Percentiles rank a stretch among this genome's conserved stretches.
Evolutionary conservation across 1,140 invertebrate genomes (phyloP).

Genomic region (Dendroctonus ponderosae): DNA sequence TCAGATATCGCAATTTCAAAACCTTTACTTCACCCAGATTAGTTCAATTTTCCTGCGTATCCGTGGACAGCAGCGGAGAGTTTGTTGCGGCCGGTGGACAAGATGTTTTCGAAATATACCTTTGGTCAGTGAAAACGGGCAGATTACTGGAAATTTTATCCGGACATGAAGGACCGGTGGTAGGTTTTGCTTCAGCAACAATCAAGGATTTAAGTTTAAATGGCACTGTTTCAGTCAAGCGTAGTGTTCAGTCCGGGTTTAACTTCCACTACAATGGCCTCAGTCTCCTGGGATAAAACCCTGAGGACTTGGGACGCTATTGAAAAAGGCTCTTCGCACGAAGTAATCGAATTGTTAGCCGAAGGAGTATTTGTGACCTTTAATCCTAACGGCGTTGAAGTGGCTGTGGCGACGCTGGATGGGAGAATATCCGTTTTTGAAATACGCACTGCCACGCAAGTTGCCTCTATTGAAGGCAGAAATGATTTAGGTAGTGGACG

Average conservation of each 20-base stretch:
- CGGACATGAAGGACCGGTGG: conserved; percentile 91
- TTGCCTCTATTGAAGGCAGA: conserved; percentile 79
- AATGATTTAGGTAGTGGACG: conserved; percentile 84
- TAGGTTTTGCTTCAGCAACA: conserved; percentile 52
- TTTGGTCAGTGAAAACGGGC: conserved; percentile 94
- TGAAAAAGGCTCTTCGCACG: conserved; percentile 77
- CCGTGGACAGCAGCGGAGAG: conserved; percentile 85
- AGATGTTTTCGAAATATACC: conserved; percentile 91
- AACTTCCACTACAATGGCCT: conserved; percentile 73
- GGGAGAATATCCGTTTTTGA: conserved; percentile 88
- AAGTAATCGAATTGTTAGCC: conserved; percentile 74
- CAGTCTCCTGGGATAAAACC: conserved; percentile 93
- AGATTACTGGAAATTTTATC: conserved; percentile 84
- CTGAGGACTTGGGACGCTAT: conserved; percentile 89
- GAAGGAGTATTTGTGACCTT: conserved; percentile 85
- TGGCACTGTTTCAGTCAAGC: conserved; percentile 36
- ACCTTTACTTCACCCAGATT: conserved; percentile 89
- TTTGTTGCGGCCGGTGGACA: conserved; percentile 90
- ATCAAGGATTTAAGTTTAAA: not conserved
- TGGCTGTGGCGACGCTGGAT: conserved; percentile 89
- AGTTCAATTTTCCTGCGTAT: conserved; percentile 90
- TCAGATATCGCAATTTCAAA: conserved; percentile 92
- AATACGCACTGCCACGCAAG: conserved; percentile 67
- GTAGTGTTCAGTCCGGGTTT: conserved; percentile 77
- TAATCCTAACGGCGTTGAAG: conserved; percentile 84